Percentiles rank a stretch among this genome's conserved stretches.
These are phyloP conservation scores for Epinotia brunnichana DNA, from an alignment of 2,888 invertebrate species.

Conservation along the genomic window DNA sequence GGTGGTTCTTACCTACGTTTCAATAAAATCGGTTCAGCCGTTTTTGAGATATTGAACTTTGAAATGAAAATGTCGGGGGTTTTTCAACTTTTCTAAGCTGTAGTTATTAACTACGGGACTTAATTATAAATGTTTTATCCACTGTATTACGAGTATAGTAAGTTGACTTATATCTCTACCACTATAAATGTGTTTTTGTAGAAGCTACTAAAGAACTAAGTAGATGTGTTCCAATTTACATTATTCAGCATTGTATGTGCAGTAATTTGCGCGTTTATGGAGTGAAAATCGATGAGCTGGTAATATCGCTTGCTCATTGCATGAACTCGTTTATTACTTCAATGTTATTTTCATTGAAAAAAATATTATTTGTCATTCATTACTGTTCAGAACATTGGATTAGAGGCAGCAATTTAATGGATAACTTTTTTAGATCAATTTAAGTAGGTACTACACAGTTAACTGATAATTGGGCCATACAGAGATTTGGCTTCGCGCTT, in stretches of 20 bases:
- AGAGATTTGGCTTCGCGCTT: no score
- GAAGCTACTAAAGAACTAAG: not conserved
- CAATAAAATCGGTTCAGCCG: no score
- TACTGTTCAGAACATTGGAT: not conserved
- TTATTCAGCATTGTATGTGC: slow-evolving; percentile 3
- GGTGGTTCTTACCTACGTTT: no score
- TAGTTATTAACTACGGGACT: no score
- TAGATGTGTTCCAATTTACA: slow-evolving; percentile 24
- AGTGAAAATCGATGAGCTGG: not conserved
- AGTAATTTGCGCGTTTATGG: slow-evolving; percentile 6
- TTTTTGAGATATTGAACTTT: no score
- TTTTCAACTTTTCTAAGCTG: no score
- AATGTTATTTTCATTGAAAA: not conserved
- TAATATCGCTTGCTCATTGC: not conserved
- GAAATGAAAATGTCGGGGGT: no score
- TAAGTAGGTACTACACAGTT: not conserved
- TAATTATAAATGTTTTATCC: not conserved
- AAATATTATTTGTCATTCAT: not conserved
- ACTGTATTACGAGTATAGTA: not conserved
- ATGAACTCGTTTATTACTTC: not conserved
- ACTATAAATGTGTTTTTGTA: not conserved
- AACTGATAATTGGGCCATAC: no score
- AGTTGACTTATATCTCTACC: not conserved
- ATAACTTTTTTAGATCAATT: not conserved
- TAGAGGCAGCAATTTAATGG: not conserved